Conservation (phyloP, 2,888 invertebrate species). For the Acleris literana region DNA sequence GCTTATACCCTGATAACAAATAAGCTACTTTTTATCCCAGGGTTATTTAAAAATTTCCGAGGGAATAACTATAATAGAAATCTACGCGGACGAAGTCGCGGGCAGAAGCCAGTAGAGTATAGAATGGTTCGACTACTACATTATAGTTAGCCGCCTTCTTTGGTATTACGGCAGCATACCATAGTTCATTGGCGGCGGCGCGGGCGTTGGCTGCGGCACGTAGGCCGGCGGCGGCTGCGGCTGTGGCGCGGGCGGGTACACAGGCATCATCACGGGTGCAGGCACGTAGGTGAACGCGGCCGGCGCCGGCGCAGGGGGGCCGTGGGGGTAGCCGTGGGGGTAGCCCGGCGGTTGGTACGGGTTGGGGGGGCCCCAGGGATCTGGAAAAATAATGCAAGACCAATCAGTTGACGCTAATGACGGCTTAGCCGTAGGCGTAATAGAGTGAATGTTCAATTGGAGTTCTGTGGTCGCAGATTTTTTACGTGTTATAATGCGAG, state of each 20-base stretch:
- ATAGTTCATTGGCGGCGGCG: conserved; percentile 42
- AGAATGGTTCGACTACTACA: too few relatives aligned
- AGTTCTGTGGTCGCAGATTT: too few relatives aligned
- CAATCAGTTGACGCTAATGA: background rate
- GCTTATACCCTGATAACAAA: too few relatives aligned
- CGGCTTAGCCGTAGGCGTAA: too few relatives aligned
- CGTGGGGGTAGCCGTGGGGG: conserved; percentile 39
- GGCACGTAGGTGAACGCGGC: conserved; percentile 58
- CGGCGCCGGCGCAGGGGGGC: conserved; percentile 39
- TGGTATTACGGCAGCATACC: background rate
- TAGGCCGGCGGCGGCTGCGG: conserved; percentile 56
- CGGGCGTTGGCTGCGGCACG: conserved; percentile 45
- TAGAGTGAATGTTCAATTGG: too few relatives aligned
- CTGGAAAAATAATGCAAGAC: conserved; percentile 7
- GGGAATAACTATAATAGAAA: too few relatives aligned
- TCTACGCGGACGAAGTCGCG: too few relatives aligned
- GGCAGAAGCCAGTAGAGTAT: too few relatives aligned
- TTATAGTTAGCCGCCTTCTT: too few relatives aligned
- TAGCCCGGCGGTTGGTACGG: conserved; percentile 22
- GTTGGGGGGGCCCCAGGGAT: conserved; percentile 27
- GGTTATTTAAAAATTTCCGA: too few relatives aligned
- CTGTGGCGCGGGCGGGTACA: conserved; percentile 59
- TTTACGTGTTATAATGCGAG: too few relatives aligned
- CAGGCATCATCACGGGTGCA: conserved; percentile 67
- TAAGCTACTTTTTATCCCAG: too few relatives aligned